phyloP scores from a whole-genome alignment of 35 echinoderm and acorn worm genomes.

The Apostichopus parvimensis region DNA sequence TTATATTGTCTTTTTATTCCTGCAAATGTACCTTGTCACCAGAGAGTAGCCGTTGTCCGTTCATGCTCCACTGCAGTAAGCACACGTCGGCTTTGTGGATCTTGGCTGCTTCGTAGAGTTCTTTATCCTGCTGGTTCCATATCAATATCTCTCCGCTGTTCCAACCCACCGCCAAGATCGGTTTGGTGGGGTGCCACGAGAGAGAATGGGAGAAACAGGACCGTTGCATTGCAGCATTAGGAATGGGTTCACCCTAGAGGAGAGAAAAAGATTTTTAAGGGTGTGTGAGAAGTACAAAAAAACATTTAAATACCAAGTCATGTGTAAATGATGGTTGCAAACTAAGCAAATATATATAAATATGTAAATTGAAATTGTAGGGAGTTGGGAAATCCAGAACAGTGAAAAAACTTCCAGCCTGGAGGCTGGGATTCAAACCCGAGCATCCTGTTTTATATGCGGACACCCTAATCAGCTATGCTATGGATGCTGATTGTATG shows the following conservation, averaged over 20 bases:
- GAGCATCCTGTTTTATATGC: no score
- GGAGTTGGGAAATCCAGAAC: no score
- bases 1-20: no score
- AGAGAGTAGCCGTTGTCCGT: conserved; percentile 73
- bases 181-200: conserved; percentile 82
- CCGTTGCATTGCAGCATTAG: conserved; percentile 68
- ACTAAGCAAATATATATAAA: background rate
- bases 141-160: conserved; percentile 84
- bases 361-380: no score
- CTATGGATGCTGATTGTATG: no score
- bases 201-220: conserved; percentile 77
- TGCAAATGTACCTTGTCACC: conserved; percentile 74
- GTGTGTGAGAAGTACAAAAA: no score
- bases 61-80: conserved; percentile 75
- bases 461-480: no score
- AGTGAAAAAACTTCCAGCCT: no score
- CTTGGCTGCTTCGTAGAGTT: conserved; percentile 79
- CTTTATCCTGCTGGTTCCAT: conserved; percentile 89
- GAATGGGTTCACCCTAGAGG: conserved; percentile 78
- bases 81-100: conserved; percentile 86
- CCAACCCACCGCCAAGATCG: conserved; percentile 82
- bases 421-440: no score
- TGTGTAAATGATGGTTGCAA: background rate
- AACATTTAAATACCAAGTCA: background rate
- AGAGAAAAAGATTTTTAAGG: background rate